These are phyloP conservation scores for Zosterops pallidus DNA, from an alignment of 2,113 vertebrate species.

Conservation along the genomic window DNA sequence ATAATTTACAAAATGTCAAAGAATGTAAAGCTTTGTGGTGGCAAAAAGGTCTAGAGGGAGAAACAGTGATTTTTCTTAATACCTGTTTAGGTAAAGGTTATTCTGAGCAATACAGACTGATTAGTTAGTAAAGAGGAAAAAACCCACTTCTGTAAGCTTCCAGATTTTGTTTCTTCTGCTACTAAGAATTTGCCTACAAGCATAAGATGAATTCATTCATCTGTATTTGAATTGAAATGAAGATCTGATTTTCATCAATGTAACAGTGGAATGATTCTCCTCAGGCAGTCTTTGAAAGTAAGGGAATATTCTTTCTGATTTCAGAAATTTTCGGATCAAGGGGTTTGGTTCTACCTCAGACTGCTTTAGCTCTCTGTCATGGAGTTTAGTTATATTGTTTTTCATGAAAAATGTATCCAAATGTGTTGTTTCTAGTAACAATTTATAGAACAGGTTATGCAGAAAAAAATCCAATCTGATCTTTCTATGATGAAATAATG, in stretches of 20 bases:
- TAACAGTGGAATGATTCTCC: slow-evolving; percentile 44
- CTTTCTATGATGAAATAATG: not conserved
- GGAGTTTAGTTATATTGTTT: not conserved
- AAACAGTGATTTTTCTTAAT: slow-evolving; percentile 1
- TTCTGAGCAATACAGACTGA: slow-evolving; percentile 10
- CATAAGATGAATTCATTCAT: slow-evolving; percentile 27
- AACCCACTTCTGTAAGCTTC: not conserved
- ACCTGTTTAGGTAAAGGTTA: not conserved
- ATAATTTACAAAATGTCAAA: slow-evolving; percentile 15
- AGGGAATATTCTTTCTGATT: not conserved
- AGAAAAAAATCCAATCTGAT: not conserved
- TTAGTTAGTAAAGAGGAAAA: not conserved
- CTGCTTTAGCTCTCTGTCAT: not conserved
- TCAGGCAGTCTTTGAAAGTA: slow-evolving; percentile 5
- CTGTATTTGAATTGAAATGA: slow-evolving; percentile 58
- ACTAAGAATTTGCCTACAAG: not conserved
- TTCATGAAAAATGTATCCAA: not conserved
- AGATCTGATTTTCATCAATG: slow-evolving; percentile 31
- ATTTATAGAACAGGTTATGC: not conserved
- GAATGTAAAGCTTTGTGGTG: slow-evolving; percentile 10
- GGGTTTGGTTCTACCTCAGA: not conserved
- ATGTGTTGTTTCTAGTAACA: not conserved
- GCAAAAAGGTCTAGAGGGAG: not conserved
- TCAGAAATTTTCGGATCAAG: not conserved
- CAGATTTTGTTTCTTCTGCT: not conserved